Conservation (phyloP, 2,888 invertebrate genomes). For the Thecocarcelia acutangulata region DNA sequence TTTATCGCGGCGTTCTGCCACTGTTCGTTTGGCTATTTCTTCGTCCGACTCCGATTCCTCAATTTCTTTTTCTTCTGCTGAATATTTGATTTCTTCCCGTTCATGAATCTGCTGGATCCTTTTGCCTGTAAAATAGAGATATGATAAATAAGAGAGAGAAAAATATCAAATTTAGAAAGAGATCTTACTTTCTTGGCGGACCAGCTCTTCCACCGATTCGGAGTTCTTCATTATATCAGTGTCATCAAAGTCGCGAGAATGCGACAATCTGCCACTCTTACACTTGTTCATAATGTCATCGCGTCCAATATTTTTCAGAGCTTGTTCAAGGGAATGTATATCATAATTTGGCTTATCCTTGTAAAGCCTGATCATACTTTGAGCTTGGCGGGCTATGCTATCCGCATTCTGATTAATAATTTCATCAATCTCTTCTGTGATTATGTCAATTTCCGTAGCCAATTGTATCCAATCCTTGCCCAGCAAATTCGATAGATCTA, state of each 20-base stretch:
- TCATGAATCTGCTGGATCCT: slow-evolving; percentile 82
- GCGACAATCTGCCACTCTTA: slow-evolving; percentile 82
- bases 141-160: background rate
- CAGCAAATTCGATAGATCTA: slow-evolving; percentile 88
- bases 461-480: slow-evolving; percentile 88
- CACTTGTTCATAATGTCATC: slow-evolving; percentile 95
- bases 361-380: slow-evolving; percentile 85
- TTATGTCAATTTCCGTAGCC: slow-evolving; percentile 87
- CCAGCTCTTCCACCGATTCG: slow-evolving; percentile 81
- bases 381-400: slow-evolving; percentile 88
- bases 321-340: slow-evolving; percentile 87
- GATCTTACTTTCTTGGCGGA: slow-evolving; percentile 80
- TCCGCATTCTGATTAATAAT: slow-evolving; percentile 89
- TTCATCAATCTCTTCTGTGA: slow-evolving; percentile 87
- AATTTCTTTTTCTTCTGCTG: slow-evolving; percentile 89
- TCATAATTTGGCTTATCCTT: slow-evolving; percentile 82
- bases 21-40: slow-evolving; percentile 86
- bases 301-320: slow-evolving; percentile 91
- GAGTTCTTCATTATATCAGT: slow-evolving; percentile 87
- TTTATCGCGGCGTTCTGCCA: slow-evolving; percentile 89
- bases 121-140: slow-evolving; percentile 74
- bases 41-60: slow-evolving; percentile 85
- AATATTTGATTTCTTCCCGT: slow-evolving; percentile 88
- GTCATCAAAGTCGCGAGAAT: slow-evolving; percentile 82
- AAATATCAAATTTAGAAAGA: background rate